phyloP scores from a whole-genome alignment of 2,113 vertebrate genomes.

The Pseudonaja textilis region DNA sequence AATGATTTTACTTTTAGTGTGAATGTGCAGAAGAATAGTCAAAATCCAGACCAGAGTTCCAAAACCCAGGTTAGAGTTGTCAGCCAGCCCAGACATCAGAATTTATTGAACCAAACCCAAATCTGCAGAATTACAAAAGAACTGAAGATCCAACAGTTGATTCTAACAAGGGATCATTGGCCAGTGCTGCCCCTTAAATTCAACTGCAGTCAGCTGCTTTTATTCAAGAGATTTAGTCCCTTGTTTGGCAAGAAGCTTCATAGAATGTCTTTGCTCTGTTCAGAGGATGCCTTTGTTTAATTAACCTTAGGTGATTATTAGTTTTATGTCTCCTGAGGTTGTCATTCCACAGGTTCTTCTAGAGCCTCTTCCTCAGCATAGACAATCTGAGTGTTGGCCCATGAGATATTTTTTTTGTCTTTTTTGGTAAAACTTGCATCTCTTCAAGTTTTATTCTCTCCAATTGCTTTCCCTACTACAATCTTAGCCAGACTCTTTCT shows the following conservation, averaged over 20 bases:
- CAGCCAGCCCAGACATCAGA: not conserved
- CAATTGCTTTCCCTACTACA: not conserved
- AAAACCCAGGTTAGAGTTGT: not conserved
- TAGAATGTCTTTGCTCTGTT: not conserved
- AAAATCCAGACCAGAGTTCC: not conserved
- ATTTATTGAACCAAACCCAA: not conserved
- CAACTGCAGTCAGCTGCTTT: not conserved
- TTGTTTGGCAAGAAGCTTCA: not conserved
- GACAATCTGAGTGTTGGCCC: not conserved
- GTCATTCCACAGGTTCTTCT: not conserved
- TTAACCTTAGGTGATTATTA: not conserved
- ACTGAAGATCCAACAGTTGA: not conserved
- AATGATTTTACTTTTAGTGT: not conserved
- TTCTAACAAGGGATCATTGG: not conserved
- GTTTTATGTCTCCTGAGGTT: not conserved
- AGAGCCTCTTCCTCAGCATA: not conserved
- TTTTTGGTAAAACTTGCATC: not conserved
- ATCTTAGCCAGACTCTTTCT: not conserved
- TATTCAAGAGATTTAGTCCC: not conserved
- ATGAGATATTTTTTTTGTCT: not conserved
- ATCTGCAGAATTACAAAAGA: not conserved
- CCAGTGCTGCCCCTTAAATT: not conserved
- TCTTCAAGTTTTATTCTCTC: not conserved
- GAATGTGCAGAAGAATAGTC: not conserved
- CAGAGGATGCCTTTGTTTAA: not conserved